These are phyloP conservation scores for Scomber japonicus DNA, from an alignment of 2,113 vertebrate species.

Conservation along the genomic window DNA sequence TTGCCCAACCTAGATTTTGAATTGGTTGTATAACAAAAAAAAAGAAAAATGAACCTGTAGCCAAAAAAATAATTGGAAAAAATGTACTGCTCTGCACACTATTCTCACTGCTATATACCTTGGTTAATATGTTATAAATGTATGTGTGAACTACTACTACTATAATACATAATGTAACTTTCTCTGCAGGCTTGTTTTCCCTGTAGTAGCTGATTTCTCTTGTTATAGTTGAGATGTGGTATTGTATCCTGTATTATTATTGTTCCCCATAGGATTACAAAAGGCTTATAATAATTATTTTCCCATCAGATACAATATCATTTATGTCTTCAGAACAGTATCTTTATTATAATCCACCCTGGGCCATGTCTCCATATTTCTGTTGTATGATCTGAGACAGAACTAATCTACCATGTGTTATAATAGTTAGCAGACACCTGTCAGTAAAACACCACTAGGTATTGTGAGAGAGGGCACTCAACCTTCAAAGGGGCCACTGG, in stretches of 20 bases:
- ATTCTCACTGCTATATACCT: too few species aligned
- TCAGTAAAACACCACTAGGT: conserved; percentile 73
- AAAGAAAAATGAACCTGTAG: too few species aligned
- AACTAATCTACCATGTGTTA: conserved; percentile 61
- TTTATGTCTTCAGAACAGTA: background rate
- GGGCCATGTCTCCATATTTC: conserved; percentile 8
- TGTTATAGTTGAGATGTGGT: background rate
- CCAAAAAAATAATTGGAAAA: too few species aligned
- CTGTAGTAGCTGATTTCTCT: background rate
- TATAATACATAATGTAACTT: too few species aligned
- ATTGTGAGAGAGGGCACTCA: conserved; percentile 52
- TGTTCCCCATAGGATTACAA: background rate
- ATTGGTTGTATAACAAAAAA: too few species aligned
- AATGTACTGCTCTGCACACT: too few species aligned
- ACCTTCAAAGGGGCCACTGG: conserved; percentile 59
- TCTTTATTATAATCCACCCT: conserved; percentile 23
- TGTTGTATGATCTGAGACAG: conserved; percentile 11
- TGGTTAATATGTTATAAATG: too few species aligned
- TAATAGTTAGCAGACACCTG: conserved; percentile 73
- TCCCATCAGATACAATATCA: background rate
- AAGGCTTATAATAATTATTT: background rate
- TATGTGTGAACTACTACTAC: too few species aligned
- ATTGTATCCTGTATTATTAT: background rate
- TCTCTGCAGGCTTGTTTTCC: background rate
- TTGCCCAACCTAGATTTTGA: too few species aligned